Percentiles rank a stretch among this genome's conserved stretches.
Evolutionary conservation across 2,888 invertebrate species (phyloP).

Genomic region (Nephrotoma flavescens): DNA sequence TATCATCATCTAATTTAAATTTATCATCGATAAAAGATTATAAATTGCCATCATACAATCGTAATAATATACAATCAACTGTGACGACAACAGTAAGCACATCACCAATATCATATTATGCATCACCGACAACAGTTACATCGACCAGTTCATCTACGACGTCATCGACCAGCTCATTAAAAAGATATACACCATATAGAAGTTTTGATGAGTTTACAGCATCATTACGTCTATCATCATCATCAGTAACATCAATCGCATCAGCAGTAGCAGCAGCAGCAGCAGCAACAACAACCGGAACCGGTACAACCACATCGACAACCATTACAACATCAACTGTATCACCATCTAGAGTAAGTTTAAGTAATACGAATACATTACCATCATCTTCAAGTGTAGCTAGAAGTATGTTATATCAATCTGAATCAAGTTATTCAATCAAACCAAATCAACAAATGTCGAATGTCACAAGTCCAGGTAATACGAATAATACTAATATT

Average conservation of each 20-base stretch:
- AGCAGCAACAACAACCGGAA: slow-evolving; percentile 14
- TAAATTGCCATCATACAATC: slow-evolving; percentile 1
- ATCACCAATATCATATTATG: slow-evolving; percentile 21
- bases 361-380: slow-evolving; percentile 15
- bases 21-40: not conserved
- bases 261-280: slow-evolving; percentile 8
- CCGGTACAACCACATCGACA: slow-evolving; percentile 12
- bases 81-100: slow-evolving; percentile 11
- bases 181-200: slow-evolving; percentile 15
- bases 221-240: slow-evolving; percentile 7
- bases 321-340: slow-evolving; percentile 12
- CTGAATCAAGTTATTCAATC: slow-evolving; percentile 25
- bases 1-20: slow-evolving; percentile 2
- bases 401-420: slow-evolving; percentile 18
- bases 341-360: slow-evolving; percentile 9
- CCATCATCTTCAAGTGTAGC: slow-evolving; percentile 16
- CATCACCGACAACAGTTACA: slow-evolving; percentile 26
- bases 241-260: slow-evolving; percentile 14
- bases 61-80: not conserved
- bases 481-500: not conserved
- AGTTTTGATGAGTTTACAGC: not conserved
- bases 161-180: slow-evolving; percentile 15
- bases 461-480: slow-evolving; percentile 20
- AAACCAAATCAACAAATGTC: slow-evolving; percentile 20
- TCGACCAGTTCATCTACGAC: slow-evolving; percentile 28